Evolutionary conservation across 2,113 vertebrate species (phyloP).

Genomic region (Micronisus gabar): DNA sequence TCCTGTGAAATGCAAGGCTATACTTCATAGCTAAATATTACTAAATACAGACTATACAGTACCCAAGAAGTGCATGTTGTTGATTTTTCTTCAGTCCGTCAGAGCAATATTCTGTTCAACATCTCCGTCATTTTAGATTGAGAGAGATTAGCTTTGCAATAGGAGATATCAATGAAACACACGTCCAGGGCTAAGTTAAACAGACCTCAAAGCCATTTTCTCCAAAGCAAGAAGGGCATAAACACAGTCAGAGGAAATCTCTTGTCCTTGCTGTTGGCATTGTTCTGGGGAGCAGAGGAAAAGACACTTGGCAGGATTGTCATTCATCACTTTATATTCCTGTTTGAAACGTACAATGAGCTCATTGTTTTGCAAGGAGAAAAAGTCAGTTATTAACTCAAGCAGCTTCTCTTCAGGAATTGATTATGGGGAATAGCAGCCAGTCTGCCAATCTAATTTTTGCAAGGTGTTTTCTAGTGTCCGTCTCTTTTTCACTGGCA

Average conservation of each 20-base stretch:
- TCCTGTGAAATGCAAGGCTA: not conserved
- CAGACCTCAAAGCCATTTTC: not conserved
- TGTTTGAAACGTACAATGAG: not conserved
- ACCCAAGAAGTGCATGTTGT: not conserved
- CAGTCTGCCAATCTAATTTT: not conserved
- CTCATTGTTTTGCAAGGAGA: conserved; percentile 14
- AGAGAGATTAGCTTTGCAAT: not conserved
- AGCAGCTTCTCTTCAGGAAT: not conserved
- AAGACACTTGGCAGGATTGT: not conserved
- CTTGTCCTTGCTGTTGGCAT: not conserved
- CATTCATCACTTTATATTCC: not conserved
- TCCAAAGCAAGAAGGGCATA: not conserved
- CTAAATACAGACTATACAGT: not conserved
- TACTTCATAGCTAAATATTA: not conserved
- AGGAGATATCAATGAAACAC: not conserved
- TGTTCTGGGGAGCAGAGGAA: not conserved
- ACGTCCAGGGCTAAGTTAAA: not conserved
- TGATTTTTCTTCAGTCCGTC: not conserved
- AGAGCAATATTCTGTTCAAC: not conserved
- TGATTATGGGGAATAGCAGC: not conserved
- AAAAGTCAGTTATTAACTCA: not conserved
- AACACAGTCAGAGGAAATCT: not conserved
- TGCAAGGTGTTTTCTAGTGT: not conserved
- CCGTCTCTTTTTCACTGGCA: not conserved
- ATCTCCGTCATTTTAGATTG: not conserved